Conservation (phyloP, 2,888 invertebrate genomes). For the Tyria jacobaeae region DNA sequence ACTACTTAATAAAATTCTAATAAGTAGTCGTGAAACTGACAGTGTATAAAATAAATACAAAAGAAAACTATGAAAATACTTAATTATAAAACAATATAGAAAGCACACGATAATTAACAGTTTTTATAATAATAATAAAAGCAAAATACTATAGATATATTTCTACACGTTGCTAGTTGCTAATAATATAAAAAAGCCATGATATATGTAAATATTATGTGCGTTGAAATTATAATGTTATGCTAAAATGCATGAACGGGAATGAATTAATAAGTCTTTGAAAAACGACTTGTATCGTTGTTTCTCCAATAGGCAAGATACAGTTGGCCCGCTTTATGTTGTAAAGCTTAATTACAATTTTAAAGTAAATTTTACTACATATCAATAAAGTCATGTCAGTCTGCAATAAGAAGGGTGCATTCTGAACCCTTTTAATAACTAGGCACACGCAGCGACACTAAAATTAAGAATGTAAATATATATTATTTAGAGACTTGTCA, state of each 20-base stretch:
- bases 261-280: conserved; percentile 38
- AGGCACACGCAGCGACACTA: conserved; percentile 11
- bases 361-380: conserved; percentile 7
- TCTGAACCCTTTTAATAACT: not conserved
- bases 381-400: conserved; percentile 8
- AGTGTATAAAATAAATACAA: conserved; percentile 59
- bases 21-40: conserved; percentile 70
- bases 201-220: conserved; percentile 11
- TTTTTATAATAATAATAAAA: conserved; percentile 41
- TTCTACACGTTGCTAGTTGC: conserved; percentile 78
- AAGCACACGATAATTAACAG: conserved; percentile 63
- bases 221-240: conserved; percentile 18
- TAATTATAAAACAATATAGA: conserved; percentile 68
- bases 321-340: conserved; percentile 13
- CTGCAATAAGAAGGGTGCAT: not conserved
- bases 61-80: conserved; percentile 35
- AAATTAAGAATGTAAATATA: not conserved
- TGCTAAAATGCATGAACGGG: conserved; percentile 37
- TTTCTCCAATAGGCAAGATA: conserved; percentile 20
- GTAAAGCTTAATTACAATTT: conserved; percentile 6
- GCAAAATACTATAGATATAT: conserved; percentile 59
- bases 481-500: not conserved
- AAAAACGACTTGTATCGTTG: conserved; percentile 7
- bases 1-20: conserved; percentile 65
- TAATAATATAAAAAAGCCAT: conserved; percentile 49